phyloP scores from a whole-genome alignment of 2,797 vertebrate species.

The Argyrosomus regius region DNA sequence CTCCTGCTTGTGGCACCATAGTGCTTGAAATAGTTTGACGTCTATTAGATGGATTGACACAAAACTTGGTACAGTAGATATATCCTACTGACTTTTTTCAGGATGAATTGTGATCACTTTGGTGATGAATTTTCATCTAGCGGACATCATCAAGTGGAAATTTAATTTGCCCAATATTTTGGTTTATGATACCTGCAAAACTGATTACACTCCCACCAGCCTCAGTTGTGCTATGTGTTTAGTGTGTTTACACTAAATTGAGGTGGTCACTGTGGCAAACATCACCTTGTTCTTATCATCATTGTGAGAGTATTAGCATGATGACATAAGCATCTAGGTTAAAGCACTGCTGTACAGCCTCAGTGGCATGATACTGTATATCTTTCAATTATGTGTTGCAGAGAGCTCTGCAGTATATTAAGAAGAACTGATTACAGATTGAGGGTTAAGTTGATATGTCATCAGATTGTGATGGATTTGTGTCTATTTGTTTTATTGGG shows the following conservation, averaged over 20 bases:
- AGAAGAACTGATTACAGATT: constrained; percentile 39
- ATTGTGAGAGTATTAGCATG: background rate
- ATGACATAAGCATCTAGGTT: background rate
- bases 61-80: background rate
- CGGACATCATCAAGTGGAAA: background rate
- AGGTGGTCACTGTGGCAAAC: background rate
- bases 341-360: background rate
- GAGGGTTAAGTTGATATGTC: constrained; percentile 55
- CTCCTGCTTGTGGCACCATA: background rate
- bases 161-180: background rate
- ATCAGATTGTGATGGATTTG: constrained; percentile 58
- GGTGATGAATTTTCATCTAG: background rate
- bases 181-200: background rate
- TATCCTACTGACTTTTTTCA: background rate
- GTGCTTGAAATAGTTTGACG: too few species aligned
- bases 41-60: too few species aligned
- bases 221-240: background rate
- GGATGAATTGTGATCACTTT: background rate
- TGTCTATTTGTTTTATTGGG: constrained; percentile 74
- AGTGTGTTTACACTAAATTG: background rate
- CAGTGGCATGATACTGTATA: background rate
- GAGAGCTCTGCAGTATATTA: constrained; percentile 17
- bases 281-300: background rate
- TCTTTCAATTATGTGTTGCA: background rate
- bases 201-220: background rate